Conservation (phyloP, 2,888 invertebrate species). For the Conops quadrifasciatus region DNA sequence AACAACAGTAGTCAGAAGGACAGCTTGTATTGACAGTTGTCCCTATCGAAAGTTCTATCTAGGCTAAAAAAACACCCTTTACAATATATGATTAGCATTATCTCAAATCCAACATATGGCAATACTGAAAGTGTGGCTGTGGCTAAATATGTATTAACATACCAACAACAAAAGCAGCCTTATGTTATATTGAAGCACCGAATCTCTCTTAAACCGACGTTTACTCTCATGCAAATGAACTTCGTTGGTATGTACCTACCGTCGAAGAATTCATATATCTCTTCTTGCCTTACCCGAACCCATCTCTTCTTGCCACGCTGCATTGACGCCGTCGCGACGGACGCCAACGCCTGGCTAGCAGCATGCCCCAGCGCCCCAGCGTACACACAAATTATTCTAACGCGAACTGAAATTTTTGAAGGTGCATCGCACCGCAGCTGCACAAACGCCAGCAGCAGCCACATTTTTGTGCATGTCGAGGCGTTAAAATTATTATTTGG, state of each 20-base stretch:
- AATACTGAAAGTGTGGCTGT: neutral
- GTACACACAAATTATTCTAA: constrained; percentile 3
- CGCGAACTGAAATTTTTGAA: constrained; percentile 12
- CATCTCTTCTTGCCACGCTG: no score
- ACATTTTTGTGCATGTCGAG: constrained; percentile 41
- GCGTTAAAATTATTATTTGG: constrained; percentile 47
- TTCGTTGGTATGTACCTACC: no score
- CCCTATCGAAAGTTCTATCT: no score
- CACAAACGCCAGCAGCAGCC: neutral
- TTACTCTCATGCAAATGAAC: no score
- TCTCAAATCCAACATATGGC: neutral
- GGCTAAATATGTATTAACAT: no score
- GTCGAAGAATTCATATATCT: no score
- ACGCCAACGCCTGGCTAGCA: neutral
- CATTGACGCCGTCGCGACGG: neutral
- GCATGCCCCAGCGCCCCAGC: neutral
- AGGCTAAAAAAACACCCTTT: neutral
- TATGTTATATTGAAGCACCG: neutral
- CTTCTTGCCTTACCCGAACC: no score
- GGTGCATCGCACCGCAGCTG: constrained; percentile 14
- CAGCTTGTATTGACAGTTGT: no score
- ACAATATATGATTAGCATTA: neutral
- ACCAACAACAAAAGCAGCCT: no score
- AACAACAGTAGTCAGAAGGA: no score
- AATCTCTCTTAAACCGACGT: neutral